Conservation (phyloP, 2,888 invertebrate genomes). For the Dexiosoma caninum region DNA sequence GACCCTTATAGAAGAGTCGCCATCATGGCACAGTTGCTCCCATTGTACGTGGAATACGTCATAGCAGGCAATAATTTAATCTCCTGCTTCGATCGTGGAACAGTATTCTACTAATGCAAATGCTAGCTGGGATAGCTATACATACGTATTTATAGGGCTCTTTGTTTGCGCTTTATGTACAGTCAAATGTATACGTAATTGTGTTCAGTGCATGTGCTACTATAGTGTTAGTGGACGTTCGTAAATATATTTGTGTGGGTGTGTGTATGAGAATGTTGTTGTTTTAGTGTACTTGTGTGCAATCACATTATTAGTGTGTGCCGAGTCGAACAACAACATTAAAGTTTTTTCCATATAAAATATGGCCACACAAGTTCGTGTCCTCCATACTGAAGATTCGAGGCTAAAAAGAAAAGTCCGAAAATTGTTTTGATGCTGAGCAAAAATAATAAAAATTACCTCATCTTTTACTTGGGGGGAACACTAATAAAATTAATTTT, state of each 20-base stretch:
- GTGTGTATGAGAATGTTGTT: background rate
- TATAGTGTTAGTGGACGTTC: background rate
- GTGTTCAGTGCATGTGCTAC: constrained; percentile 18
- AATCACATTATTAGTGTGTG: constrained; percentile 56
- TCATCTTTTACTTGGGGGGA: no score
- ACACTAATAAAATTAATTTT: no score
- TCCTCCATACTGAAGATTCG: background rate
- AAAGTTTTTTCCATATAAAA: constrained; percentile 18
- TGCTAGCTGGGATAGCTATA: background rate
- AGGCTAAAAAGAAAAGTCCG: background rate
- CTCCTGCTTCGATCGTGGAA: no score
- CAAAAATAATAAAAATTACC: no score
- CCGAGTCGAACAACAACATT: constrained; percentile 35
- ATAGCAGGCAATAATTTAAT: no score
- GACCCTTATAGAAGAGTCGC: no score
- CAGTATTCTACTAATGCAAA: no score
- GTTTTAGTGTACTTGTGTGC: constrained; percentile 34
- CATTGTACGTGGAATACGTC: no score
- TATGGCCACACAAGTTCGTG: background rate
- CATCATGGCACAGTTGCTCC: no score
- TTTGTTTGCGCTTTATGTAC: background rate
- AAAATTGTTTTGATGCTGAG: no score
- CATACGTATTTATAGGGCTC: no score
- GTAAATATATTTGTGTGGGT: constrained; percentile 6
- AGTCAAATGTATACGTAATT: constrained; percentile 15